Evolutionary conservation across 2,113 vertebrate species (phyloP).

Genomic region (Nanorana parkeri): DNA sequence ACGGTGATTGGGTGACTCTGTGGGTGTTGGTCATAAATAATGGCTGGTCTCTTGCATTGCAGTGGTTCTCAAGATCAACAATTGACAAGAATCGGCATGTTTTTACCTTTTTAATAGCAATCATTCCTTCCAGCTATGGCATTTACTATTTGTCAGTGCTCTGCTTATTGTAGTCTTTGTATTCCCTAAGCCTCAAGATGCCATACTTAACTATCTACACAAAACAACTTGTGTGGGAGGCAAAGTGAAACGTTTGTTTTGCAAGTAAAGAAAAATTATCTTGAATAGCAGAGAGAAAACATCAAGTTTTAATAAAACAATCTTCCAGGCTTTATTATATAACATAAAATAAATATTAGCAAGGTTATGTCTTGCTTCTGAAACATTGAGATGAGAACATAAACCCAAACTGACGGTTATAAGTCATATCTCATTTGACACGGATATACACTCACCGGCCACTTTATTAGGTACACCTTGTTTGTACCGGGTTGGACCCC

Average conservation of each 20-base stretch:
- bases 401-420: too few species aligned
- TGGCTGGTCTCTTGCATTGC: constrained; percentile 44
- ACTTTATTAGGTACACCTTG: too few species aligned
- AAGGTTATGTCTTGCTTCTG: not conserved
- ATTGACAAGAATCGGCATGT: constrained; percentile 54
- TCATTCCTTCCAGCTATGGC: constrained; percentile 55
- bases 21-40: constrained; percentile 45
- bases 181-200: constrained; percentile 45
- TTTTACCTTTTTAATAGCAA: constrained; percentile 49
- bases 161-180: constrained; percentile 54
- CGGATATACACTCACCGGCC: too few species aligned
- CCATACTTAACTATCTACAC: constrained; percentile 42
- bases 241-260: constrained; percentile 36
- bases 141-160: constrained; percentile 50
- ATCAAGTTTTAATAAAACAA: constrained; percentile 40
- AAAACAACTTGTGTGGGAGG: constrained; percentile 56
- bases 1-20: not conserved
- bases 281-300: constrained; percentile 11
- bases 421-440: too few species aligned
- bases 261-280: constrained; percentile 30
- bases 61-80: constrained; percentile 51
- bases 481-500: too few species aligned
- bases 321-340: constrained; percentile 2
- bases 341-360: constrained; percentile 4
- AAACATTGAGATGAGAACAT: not conserved